Percentiles rank a stretch among this genome's conserved stretches.
These are phyloP conservation scores for Dolomedes plantarius DNA, from an alignment of 2,888 invertebrate species.

Conservation along the genomic window DNA sequence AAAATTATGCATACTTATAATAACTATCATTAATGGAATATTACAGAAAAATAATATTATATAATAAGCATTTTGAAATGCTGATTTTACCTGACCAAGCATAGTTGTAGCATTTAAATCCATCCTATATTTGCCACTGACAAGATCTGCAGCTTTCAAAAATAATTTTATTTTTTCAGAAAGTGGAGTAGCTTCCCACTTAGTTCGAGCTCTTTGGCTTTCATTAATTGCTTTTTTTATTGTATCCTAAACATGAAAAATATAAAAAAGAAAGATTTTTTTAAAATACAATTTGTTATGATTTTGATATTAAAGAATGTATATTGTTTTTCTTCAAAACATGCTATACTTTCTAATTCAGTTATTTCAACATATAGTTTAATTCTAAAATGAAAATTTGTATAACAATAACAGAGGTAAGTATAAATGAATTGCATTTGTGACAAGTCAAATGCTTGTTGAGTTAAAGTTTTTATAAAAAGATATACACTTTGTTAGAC, in stretches of 20 bases:
- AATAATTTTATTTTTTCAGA: constrained; percentile 81
- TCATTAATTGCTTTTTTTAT: constrained; percentile 90
- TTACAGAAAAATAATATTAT: background rate
- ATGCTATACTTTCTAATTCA: too few relatives aligned
- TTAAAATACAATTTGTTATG: too few relatives aligned
- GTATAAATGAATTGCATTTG: too few relatives aligned
- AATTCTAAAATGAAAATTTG: too few relatives aligned
- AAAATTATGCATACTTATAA: background rate
- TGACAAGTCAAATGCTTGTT: too few relatives aligned
- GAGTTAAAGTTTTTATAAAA: too few relatives aligned
- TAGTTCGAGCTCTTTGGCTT: constrained; percentile 85
- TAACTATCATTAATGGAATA: background rate
- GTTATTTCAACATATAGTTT: too few relatives aligned
- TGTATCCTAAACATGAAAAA: constrained; percentile 80
- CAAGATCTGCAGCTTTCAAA: constrained; percentile 88
- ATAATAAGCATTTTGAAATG: background rate
- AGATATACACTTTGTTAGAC: too few relatives aligned
- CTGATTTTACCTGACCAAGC: constrained; percentile 85
- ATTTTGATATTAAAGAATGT: too few relatives aligned
- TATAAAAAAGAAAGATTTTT: too few relatives aligned
- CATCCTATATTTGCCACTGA: constrained; percentile 91
- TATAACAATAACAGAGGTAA: too few relatives aligned
- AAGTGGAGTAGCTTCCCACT: constrained; percentile 93
- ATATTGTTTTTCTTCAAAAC: too few relatives aligned
- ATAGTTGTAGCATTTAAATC: constrained; percentile 95